Base-by-base conservation (phyloP, 2,797 vertebrate species). In the Tympanoctomys barrerae region DNA sequence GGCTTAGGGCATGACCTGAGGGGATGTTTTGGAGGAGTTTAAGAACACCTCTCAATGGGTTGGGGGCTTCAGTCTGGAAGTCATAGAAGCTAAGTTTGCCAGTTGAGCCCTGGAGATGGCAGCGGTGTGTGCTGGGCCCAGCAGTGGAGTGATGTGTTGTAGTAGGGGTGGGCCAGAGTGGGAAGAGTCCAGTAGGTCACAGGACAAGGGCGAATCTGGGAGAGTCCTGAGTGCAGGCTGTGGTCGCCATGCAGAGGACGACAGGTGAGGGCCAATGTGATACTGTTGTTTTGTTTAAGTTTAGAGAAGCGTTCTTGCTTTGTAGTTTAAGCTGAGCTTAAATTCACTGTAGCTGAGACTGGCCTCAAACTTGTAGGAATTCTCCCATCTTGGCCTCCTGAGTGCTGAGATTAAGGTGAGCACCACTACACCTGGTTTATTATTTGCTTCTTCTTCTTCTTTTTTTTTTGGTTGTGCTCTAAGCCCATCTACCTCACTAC, bases 171-270 rank as follows among this genome's bases (percentile, higher is more conserved):
- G 18, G 78, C 11, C 49, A 11, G 62, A 28, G 31, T 13, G 33
- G n/a, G 39, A 36, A 33, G 81, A 54, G 21, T 31, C 33, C 10
- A 22, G 26, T 61, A 57, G 8, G 7, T 33, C 2, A n/a, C 13
- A 12, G 9, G 49, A 68, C 39, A 87, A 64, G n/a, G 73, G 28
- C 26, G 26, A 13, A 88, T 39, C 9, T 26, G 22, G 33, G 31
- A 28, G 19, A 80, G 73, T 66, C 39, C 2, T 0, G n/a, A 83
- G 71, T 21, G 22, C 33, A 4, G 49, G 57, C 36, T 0, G 0
- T 21, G 79, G 59, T n/a, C 52, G 59, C 33, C 12, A 1, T 57
- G 49, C 36, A 8, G 36, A 57, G 36, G 10, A 31, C 57, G 49
- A 36, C 87, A 61, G 64, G n/a, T 10, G 26, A 62, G 59, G 10